Evolutionary conservation across 2,113 vertebrate genomes (phyloP).

Genomic region (Empidonax traillii): DNA sequence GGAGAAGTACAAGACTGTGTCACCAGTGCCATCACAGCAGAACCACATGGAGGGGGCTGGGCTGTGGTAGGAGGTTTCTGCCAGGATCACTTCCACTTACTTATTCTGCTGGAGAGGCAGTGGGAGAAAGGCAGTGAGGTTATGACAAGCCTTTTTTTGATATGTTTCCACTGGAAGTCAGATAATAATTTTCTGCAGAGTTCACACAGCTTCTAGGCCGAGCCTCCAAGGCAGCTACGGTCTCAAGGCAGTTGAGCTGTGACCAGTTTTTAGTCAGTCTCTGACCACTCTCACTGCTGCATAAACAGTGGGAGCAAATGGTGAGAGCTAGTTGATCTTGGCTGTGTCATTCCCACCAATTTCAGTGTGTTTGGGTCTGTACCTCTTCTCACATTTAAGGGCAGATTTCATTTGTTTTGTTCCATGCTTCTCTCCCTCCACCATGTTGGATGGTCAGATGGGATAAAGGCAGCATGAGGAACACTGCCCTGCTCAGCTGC

Average conservation of each 20-base stretch:
- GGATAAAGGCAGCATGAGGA: neutral
- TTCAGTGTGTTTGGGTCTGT: neutral
- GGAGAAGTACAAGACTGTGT: neutral
- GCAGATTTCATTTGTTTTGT: neutral
- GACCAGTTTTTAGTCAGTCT: neutral
- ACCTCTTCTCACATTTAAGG: neutral
- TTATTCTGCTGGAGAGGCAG: neutral
- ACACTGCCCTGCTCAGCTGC: neutral
- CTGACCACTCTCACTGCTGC: neutral
- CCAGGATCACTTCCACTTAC: neutral
- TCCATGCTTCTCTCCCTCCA: neutral
- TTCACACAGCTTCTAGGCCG: neutral
- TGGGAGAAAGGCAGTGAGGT: neutral
- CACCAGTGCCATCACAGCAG: neutral
- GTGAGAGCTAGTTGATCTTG: neutral
- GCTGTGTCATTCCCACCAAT: neutral
- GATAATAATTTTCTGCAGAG: neutral
- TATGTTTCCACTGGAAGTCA: neutral
- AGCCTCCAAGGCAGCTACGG: neutral
- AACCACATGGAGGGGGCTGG: fast-evolving
- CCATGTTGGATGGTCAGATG: fast-evolving
- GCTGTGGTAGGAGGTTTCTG: neutral
- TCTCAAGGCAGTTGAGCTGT: neutral
- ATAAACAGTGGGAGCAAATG: neutral
- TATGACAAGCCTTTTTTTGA: neutral